These are phyloP conservation scores for Paratilapia polleni DNA, from an alignment of 2,113 vertebrate species.

Conservation along the genomic window DNA sequence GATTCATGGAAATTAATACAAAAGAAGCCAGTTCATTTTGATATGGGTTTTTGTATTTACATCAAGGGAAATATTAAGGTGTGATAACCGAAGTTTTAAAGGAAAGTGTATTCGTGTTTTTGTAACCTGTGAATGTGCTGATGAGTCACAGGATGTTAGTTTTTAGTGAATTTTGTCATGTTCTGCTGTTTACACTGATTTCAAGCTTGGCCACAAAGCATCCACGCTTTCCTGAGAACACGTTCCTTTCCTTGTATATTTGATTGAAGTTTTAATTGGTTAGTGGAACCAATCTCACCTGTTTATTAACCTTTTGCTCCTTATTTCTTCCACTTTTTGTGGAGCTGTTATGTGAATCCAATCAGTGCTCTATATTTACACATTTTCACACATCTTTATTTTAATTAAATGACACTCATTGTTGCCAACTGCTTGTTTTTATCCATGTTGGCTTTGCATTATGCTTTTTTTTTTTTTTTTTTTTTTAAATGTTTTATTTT, in stretches of 20 bases:
- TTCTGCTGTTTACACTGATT: constrained; percentile 39
- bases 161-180: not conserved
- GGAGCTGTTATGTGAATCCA: not conserved
- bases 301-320: not conserved
- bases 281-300: not conserved
- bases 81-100: rapidly evolving
- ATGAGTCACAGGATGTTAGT: not conserved
- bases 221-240: constrained; percentile 3
- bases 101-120: not conserved
- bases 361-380: not conserved
- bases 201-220: not conserved
- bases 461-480: constrained; percentile 11
- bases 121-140: not conserved
- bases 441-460: not conserved
- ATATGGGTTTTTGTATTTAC: not conserved
- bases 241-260: not conserved
- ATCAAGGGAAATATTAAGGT: not conserved
- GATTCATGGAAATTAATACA: too few species aligned
- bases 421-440: not conserved
- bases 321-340: not conserved
- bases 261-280: not conserved
- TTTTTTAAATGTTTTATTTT: too few species aligned
- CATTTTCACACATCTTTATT: not conserved
- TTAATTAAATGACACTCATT: not conserved
- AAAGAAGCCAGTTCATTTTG: not conserved